These are phyloP conservation scores for Drosophila cyrtoloma DNA, from an alignment of 2,888 invertebrate genomes.

Conservation along the genomic window DNA sequence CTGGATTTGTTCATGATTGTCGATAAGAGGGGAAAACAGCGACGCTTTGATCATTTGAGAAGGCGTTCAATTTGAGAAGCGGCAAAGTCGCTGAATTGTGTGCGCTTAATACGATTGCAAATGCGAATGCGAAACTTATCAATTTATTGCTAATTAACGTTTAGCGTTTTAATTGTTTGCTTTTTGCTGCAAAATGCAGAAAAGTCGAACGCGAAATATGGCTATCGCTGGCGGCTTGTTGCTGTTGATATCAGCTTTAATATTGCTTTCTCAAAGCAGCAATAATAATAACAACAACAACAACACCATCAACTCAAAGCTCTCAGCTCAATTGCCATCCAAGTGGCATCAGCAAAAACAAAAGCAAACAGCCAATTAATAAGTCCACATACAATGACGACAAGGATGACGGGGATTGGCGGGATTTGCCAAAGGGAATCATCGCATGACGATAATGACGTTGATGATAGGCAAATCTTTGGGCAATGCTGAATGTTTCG, in stretches of 20 bases:
- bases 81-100: conserved; percentile 7
- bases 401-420: conserved; percentile 16
- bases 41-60: conserved; percentile 16
- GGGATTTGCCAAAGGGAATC: conserved; percentile 17
- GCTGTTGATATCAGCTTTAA: conserved; percentile 22
- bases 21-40: background rate
- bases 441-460: conserved; percentile 3
- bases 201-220: background rate
- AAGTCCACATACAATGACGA: background rate
- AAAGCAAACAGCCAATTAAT: conserved; percentile 47
- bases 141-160: conserved; percentile 54
- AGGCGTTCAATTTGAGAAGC: background rate
- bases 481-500: conserved; percentile 4
- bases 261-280: conserved; percentile 12
- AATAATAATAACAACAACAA: conserved; percentile 6
- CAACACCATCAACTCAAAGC: background rate
- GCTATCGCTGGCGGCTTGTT: conserved; percentile 23
- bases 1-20: background rate
- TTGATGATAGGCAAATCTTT: conserved; percentile 16
- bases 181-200: conserved; percentile 19
- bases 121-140: conserved; percentile 21
- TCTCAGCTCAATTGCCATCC: conserved; percentile 46
- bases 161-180: conserved; percentile 17
- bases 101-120: background rate
- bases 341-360: conserved; percentile 43